Evolutionary conservation across 1,140 invertebrate species (phyloP).

Genomic region (Trichonephila inaurata): DNA sequence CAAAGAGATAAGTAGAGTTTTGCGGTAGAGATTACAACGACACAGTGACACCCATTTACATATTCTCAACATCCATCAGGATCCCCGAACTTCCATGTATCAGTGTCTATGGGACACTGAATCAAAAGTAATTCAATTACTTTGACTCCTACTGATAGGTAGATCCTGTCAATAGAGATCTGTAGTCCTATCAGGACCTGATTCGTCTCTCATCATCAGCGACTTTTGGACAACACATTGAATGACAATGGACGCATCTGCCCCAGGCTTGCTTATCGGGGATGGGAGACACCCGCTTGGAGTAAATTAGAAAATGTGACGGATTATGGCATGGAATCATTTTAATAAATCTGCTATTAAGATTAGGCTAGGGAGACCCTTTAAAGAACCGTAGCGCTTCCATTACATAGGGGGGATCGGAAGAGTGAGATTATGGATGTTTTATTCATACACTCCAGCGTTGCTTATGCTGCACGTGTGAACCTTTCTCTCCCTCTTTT

Average conservation of each 20-base stretch:
- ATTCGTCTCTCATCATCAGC: slow-evolving; percentile 43
- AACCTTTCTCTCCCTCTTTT: background rate
- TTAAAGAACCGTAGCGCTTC: slow-evolving; percentile 58
- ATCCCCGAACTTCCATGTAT: background rate
- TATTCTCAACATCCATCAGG: slow-evolving; percentile 59
- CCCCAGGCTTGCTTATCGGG: background rate
- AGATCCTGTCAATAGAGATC: slow-evolving; percentile 20
- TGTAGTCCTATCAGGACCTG: background rate
- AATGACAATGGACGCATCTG: slow-evolving; percentile 63
- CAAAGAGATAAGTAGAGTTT: background rate
- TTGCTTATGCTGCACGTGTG: background rate
- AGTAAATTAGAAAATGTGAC: slow-evolving; percentile 77
- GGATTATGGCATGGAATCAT: slow-evolving; percentile 75
- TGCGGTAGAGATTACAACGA: background rate
- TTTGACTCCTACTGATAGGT: background rate
- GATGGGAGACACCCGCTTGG: background rate
- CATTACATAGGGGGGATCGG: slow-evolving; percentile 42
- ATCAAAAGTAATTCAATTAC: slow-evolving; percentile 74
- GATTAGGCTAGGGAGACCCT: slow-evolving; percentile 65
- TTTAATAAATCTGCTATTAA: slow-evolving; percentile 77
- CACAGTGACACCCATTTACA: slow-evolving; percentile 18
- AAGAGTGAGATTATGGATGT: slow-evolving; percentile 74
- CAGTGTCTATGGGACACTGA: background rate
- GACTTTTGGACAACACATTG: background rate
- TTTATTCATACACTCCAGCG: slow-evolving; percentile 71